Percentiles rank a stretch among this genome's conserved stretches.
phyloP scores from a whole-genome alignment of 2,888 invertebrate species.

The Teleogryllus oceanicus region DNA sequence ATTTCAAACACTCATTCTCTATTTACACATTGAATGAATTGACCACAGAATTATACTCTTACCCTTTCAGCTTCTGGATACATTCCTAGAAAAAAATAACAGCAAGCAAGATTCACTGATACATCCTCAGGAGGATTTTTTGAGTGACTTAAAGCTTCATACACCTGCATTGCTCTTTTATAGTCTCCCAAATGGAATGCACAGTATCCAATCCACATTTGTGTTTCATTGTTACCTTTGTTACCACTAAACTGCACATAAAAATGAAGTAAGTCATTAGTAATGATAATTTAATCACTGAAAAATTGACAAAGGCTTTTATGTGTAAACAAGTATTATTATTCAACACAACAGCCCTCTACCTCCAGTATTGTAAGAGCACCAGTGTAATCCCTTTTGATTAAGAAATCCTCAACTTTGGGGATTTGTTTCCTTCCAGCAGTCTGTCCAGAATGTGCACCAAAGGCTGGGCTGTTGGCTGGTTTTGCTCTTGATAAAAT shows the following conservation, averaged over 20 bases:
- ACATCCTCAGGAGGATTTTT: conserved; percentile 59
- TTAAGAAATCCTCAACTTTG: conserved; percentile 84
- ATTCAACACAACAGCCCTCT: too few relatives aligned
- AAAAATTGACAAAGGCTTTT: too few relatives aligned
- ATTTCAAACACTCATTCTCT: too few relatives aligned
- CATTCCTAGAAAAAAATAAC: conserved; percentile 90
- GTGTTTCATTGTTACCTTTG: conserved; percentile 37
- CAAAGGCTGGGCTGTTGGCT: conserved; percentile 48
- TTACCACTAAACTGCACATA: conserved; percentile 37
- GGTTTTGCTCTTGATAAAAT: conserved; percentile 81
- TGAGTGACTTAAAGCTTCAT: conserved; percentile 53
- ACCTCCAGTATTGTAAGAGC: conserved; percentile 91
- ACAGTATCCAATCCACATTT: conserved; percentile 88
- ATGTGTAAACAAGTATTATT: too few relatives aligned
- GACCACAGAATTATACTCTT: background rate
- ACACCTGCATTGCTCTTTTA: conserved; percentile 72
- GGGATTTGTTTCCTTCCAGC: conserved; percentile 57
- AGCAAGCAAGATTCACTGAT: conserved; percentile 81
- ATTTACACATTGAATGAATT: background rate
- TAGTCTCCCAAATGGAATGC: conserved; percentile 95
- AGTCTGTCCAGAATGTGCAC: conserved; percentile 45
- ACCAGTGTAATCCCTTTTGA: conserved; percentile 89
- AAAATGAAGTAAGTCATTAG: conserved; percentile 36
- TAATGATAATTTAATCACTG: too few relatives aligned
- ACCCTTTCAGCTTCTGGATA: conserved; percentile 67